Evolutionary conservation across 2,888 invertebrate species (phyloP).

Genomic region (Eupithecia subumbrata): DNA sequence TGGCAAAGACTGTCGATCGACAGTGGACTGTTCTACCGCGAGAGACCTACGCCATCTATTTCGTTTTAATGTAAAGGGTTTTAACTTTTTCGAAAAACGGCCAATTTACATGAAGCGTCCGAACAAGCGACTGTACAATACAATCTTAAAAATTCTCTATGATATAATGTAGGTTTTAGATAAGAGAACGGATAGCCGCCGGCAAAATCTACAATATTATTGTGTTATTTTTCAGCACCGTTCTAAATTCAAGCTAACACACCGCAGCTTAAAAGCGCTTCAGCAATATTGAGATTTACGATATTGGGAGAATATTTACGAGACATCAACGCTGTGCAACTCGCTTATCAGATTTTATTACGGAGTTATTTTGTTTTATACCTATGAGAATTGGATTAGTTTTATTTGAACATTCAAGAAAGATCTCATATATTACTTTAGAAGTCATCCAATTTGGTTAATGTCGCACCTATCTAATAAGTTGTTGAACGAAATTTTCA

Average conservation of each 20-base stretch:
- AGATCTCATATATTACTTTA: neutral
- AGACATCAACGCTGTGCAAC: constrained; percentile 34
- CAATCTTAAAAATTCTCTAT: neutral
- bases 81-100: too few relatives aligned
- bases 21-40: too few relatives aligned
- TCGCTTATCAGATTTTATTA: constrained; percentile 38
- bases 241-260: constrained; percentile 25
- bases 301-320: constrained; percentile 39
- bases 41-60: too few relatives aligned
- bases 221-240: constrained; percentile 7
- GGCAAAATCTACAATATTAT: neutral
- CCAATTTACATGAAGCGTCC: too few relatives aligned
- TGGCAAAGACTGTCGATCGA: too few relatives aligned
- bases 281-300: constrained; percentile 42
- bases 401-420: constrained; percentile 2
- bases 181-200: neutral
- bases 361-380: constrained; percentile 16
- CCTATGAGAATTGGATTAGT: constrained; percentile 7
- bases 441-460: neutral
- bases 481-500: neutral
- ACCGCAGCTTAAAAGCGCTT: constrained; percentile 37
- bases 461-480: neutral
- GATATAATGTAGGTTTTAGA: neutral
- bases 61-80: too few relatives aligned
- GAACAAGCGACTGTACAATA: neutral